These are phyloP conservation scores for Thamnophis sirtalis DNA, from an alignment of 2,113 vertebrate genomes.

Conservation along the genomic window DNA sequence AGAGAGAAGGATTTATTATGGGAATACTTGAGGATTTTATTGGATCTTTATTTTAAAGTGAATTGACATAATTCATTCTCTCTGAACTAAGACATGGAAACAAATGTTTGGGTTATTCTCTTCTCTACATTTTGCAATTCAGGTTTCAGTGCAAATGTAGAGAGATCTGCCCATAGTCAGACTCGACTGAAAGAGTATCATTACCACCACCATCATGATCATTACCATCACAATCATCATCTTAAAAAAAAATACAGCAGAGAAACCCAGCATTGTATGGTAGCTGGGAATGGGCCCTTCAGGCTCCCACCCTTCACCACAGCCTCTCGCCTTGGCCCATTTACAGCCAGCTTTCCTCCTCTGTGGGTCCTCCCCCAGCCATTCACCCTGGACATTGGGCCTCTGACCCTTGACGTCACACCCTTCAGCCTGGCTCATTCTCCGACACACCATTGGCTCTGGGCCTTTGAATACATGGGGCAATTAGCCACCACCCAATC, in stretches of 20 bases:
- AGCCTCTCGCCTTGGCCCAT: no score
- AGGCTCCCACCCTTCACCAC: no score
- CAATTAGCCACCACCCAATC: no score
- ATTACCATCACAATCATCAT: not conserved
- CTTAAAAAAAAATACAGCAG: not conserved
- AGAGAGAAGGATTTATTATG: not conserved
- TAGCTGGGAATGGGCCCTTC: not conserved
- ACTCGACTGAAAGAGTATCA: not conserved
- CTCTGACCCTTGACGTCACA: no score
- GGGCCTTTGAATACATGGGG: no score
- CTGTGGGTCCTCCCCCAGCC: no score
- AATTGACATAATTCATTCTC: not conserved
- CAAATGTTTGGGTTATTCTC: not conserved
- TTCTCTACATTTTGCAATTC: not conserved
- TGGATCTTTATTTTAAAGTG: not conserved
- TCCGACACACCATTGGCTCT: no score
- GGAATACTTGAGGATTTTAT: not conserved
- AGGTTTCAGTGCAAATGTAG: not conserved
- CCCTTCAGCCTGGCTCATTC: no score
- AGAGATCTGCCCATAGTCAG: not conserved
- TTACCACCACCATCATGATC: not conserved
- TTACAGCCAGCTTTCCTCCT: no score
- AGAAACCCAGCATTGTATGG: not conserved
- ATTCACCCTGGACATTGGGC: no score
- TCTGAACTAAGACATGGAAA: not conserved